Evolutionary conservation across 2,797 vertebrate species (phyloP), one percentile per base, ranked within the genome.

Genomic region (Arctocebus calabarensis): DNA sequence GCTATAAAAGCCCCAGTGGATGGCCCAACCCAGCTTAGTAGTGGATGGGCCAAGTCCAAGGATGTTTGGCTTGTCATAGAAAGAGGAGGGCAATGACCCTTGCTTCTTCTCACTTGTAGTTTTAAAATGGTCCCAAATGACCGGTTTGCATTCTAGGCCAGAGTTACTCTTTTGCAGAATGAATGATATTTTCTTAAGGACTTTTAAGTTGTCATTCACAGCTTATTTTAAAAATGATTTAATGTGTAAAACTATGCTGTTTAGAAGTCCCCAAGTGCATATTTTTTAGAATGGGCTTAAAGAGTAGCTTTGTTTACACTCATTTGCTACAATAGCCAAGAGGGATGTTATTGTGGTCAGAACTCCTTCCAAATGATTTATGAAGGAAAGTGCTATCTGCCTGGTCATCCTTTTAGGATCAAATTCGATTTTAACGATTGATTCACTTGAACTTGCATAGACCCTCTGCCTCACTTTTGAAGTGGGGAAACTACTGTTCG

Each of bases 171-270:
- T 97, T 95, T 96, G 90, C 94, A 95, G 96, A 96, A 96, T 96
- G 96, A 97, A 97, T 96, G 97, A 96, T 97, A 95, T 98, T 97
- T 97, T 97, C 97, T 97, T 95, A 97, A 96, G 95, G 52, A 74
- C 84, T 95, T 95, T 95, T 88, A 94, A 95, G 85, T 97, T 96
- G 96, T 96, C 96, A 95, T 94, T 96, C 85, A 92, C 71, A 77
- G 71, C 66, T 78, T 90, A 90, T 96, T 97, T 97, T 90, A 48
- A 96, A 97, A 95, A 97, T 89, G 96, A 97, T 96, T 97, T 96
- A 97, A 96, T 92, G 95, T 85, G 95, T 96, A 92, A 96, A 96
- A 95, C 93, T 93, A 77, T 71, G 90, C 83, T 92, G 52, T 96
- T 97, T 96, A 85, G 88, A 97, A 97, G 93, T 96, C 97, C 96